A percentile compares a stretch with the other conserved stretches of the same genome.
These are phyloP conservation scores for Lasioglossum figueresi DNA, from an alignment of 2,888 invertebrate genomes.

Conservation along the genomic window DNA sequence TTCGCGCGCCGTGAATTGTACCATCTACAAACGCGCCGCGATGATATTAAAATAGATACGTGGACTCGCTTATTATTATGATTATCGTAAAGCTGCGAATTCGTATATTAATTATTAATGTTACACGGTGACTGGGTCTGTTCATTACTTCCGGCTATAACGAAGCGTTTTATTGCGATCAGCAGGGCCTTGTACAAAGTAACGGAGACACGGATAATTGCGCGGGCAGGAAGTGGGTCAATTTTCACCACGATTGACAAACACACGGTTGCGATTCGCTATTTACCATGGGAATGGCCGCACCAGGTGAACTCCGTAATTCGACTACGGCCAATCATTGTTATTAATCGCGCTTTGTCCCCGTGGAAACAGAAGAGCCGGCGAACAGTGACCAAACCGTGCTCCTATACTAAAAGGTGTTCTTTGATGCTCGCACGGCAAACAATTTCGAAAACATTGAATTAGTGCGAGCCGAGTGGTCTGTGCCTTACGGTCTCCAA, in stretches of 20 bases:
- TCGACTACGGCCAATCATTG: constrained; percentile 39
- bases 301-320: constrained; percentile 36
- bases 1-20: neutral
- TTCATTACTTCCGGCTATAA: constrained; percentile 34
- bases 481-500: neutral
- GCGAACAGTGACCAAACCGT: neutral
- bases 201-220: constrained; percentile 50
- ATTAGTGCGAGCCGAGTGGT: neutral
- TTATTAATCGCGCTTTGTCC: constrained; percentile 46
- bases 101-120: constrained; percentile 25
- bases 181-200: constrained; percentile 34
- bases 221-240: constrained; percentile 45
- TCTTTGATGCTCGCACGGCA: neutral
- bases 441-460: constrained; percentile 10
- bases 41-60: neutral
- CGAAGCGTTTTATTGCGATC: constrained; percentile 47
- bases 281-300: constrained; percentile 29
- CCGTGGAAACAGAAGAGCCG: neutral
- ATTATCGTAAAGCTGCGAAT: neutral
- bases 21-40: neutral
- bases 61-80: neutral
- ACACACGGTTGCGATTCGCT: constrained; percentile 34
- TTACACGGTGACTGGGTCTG: constrained; percentile 19
- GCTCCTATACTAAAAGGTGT: neutral
- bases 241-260: constrained; percentile 53